Evolutionary conservation across 2,113 vertebrate genomes (phyloP), one percentile per base, ranked within the genome.

Genomic region (Pampusana beccarii): DNA sequence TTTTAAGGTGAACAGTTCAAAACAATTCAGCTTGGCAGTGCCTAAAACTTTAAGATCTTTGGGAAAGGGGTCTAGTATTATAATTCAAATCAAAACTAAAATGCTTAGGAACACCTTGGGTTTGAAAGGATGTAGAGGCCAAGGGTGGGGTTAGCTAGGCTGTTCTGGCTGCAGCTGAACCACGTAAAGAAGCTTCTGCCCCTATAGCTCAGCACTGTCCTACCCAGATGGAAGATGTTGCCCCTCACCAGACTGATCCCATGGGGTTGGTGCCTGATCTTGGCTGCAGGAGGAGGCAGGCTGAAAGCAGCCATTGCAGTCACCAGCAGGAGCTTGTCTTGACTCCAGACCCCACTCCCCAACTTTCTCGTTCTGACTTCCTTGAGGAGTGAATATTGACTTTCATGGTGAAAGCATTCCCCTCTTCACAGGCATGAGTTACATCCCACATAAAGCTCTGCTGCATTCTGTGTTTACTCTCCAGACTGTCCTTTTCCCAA

Each of bases 151-250:
- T 46, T 34, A 50, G 31, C 28, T 5, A 5, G 85, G 33, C 53
- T 10, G 0, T 69, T 72, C 66, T 58, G 57, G 36, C 54, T 90
- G 19, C 16, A 38, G 51, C 80, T 77, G 60, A 28, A 11, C 28
- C n/a, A 6, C 0, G 0, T 24, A 6, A 67, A 50, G 70, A 67
- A 33, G 38, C 34, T 81, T 61, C 64, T 81, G 36, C n/a, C 31
- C 9, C 46, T 34, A 0, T 56, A 3, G 2, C 48, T 86, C 58
- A 44, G 38, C n/a, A 7, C 53, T 9, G 2, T 58, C n/a, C 31
- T 50, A 25, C 18, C 31, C n/a, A 17, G 40, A 6, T 13, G 28
- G 51, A 61, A 46, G 79, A 40, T 36, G 36, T 24, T 79, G 46
- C 26, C 48, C 36, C 38, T 36, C 42, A n/a, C 51, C 84, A 33